These are phyloP conservation scores for Armadillidium nasatum DNA, from an alignment of 1,140 invertebrate genomes.

Conservation along the genomic window DNA sequence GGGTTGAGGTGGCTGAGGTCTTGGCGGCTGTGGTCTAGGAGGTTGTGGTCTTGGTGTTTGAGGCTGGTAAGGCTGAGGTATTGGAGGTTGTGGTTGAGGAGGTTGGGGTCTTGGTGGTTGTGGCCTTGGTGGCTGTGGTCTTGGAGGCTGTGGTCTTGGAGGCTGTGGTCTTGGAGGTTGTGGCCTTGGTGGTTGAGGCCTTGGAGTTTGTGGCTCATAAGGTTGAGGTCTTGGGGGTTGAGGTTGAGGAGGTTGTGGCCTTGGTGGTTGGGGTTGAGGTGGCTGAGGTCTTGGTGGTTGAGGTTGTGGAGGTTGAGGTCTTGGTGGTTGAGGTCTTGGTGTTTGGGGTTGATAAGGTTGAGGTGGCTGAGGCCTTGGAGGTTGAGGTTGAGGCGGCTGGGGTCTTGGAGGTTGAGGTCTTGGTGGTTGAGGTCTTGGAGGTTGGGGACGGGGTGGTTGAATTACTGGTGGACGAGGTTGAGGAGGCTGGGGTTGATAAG, in stretches of 20 bases:
- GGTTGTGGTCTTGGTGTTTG: neutral
- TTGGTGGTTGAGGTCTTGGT: too few relatives aligned
- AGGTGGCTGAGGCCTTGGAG: slow-evolving; percentile 1
- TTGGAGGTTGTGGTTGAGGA: neutral
- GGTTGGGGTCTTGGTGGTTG: neutral
- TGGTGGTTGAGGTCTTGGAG: too few relatives aligned
- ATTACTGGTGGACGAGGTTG: slow-evolving; percentile 1
- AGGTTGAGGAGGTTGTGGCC: neutral
- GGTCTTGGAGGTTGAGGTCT: neutral
- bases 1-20: neutral
- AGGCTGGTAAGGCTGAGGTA: too few relatives aligned
- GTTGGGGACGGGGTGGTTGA: neutral
- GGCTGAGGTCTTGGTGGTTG: neutral
- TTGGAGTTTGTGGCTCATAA: neutral
- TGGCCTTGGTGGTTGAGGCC: too few relatives aligned
- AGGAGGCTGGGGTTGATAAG: slow-evolving; percentile 3
- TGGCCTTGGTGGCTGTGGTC: too few relatives aligned
- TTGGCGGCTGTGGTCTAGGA: neutral
- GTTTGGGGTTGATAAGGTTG: neutral
- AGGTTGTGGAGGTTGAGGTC: neutral
- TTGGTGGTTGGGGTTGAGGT: neutral
- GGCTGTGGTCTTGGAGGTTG: too few relatives aligned
- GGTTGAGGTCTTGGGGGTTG: neutral
- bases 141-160: too few relatives aligned
- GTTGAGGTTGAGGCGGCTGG: neutral